Evolutionary conservation across 2,797 vertebrate species (phyloP).

Genomic region (Picus viridis): DNA sequence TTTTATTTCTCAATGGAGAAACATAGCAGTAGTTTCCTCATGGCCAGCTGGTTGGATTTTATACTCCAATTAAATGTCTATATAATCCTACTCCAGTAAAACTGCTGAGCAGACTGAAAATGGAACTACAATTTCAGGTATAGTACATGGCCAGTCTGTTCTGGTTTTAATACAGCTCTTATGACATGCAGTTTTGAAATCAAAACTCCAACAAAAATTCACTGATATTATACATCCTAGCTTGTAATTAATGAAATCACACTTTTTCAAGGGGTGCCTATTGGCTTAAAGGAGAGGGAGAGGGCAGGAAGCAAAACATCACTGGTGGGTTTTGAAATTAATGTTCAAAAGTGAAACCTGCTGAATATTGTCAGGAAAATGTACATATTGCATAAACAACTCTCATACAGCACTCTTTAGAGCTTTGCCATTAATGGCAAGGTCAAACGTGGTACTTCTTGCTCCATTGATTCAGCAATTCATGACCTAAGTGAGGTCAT

Average conservation of each 20-base stretch:
- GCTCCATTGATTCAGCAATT: constrained; percentile 72
- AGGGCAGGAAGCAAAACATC: not conserved
- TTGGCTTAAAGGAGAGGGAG: not conserved
- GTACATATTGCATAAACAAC: constrained; percentile 21
- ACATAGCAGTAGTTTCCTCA: not conserved
- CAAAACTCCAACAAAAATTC: constrained; percentile 16
- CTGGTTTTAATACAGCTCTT: constrained; percentile 38
- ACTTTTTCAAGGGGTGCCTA: not conserved
- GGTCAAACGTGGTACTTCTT: constrained; percentile 69
- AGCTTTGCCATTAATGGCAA: constrained; percentile 70
- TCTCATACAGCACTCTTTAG: constrained; percentile 25
- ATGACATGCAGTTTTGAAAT: constrained; percentile 31
- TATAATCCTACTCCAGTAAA: not conserved
- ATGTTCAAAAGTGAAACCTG: constrained; percentile 11
- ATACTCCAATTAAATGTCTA: not conserved
- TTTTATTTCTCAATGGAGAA: not conserved
- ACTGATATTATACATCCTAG: not conserved
- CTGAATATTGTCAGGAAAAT: constrained; percentile 12
- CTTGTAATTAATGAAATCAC: constrained; percentile 3
- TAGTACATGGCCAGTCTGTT: not conserved
- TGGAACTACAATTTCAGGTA: constrained; percentile 7
- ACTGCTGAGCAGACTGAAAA: not conserved
- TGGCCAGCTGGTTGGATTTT: not conserved
- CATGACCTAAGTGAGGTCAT: constrained; percentile 69
- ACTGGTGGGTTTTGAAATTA: not conserved